phyloP scores from a whole-genome alignment of 2,888 invertebrate genomes.

The Serrognathus titanus region DNA sequence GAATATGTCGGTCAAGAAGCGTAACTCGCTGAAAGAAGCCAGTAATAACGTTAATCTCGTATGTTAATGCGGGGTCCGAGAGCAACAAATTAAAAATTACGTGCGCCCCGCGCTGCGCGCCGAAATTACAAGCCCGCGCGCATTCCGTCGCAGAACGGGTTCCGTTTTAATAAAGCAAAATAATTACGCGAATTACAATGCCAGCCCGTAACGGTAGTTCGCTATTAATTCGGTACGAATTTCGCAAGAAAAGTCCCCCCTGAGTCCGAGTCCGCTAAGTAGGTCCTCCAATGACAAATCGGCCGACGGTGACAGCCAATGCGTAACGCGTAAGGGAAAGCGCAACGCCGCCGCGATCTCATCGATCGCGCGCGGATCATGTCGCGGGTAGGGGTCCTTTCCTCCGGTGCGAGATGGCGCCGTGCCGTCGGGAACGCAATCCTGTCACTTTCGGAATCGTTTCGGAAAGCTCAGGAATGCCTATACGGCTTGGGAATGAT shows the following conservation, averaged over 20 bases:
- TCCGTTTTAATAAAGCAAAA: too few relatives aligned
- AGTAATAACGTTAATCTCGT: too few relatives aligned
- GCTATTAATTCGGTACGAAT: not conserved
- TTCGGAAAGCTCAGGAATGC: not conserved
- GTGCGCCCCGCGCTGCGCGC: too few relatives aligned
- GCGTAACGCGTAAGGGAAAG: conserved; percentile 10
- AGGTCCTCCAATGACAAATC: conserved; percentile 27
- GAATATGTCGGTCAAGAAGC: too few relatives aligned
- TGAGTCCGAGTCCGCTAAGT: conserved; percentile 19
- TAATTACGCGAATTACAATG: too few relatives aligned
- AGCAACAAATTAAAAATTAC: too few relatives aligned
- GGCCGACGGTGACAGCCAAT: conserved; percentile 15
- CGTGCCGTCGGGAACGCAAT: not conserved
- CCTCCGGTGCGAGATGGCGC: conserved; percentile 9
- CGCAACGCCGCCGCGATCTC: not conserved
- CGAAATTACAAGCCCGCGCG: too few relatives aligned
- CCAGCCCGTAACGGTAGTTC: too few relatives aligned
- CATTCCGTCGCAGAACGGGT: too few relatives aligned
- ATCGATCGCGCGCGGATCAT: not conserved
- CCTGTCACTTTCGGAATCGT: not conserved
- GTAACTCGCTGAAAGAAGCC: too few relatives aligned
- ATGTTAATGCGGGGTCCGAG: too few relatives aligned
- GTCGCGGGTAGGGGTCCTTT: conserved; percentile 4
- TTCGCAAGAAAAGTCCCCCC: conserved; percentile 11
- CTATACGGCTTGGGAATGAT: not conserved